Conservation (phyloP, 2,888 invertebrate genomes). For the Troglohyphantes excavatus region DNA sequence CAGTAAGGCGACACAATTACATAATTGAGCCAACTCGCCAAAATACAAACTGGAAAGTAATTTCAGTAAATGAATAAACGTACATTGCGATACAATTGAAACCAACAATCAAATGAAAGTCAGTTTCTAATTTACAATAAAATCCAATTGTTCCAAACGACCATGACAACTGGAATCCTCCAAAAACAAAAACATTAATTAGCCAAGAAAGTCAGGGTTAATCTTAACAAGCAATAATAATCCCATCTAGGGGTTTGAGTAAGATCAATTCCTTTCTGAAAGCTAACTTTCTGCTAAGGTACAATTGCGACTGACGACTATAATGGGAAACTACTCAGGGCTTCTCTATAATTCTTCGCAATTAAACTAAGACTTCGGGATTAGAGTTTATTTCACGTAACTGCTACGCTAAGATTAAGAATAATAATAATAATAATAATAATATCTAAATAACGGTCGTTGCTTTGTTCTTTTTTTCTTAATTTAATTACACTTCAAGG, state of each 20-base stretch:
- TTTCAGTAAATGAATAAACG: too few relatives aligned
- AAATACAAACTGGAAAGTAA: too few relatives aligned
- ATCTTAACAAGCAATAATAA: conserved; percentile 40
- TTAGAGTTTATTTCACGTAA: conserved; percentile 25
- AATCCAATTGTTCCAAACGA: too few relatives aligned
- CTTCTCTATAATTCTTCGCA: conserved; percentile 38
- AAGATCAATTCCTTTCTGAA: conserved; percentile 22
- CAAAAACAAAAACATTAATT: conserved; percentile 21
- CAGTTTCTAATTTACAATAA: too few relatives aligned
- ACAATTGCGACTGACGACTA: conserved; percentile 11
- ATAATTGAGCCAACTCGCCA: too few relatives aligned
- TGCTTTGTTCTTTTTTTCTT: conserved; percentile 1
- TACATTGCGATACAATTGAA: too few relatives aligned
- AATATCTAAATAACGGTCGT: conserved; percentile 34
- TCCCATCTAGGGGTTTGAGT: conserved; percentile 24
- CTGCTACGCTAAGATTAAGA: conserved; percentile 39
- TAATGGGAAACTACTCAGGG: conserved; percentile 59
- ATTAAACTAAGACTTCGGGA: conserved; percentile 62
- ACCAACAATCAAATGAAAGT: too few relatives aligned
- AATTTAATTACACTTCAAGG: conserved; percentile 33
- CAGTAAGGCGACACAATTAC: too few relatives aligned
- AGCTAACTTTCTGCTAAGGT: neutral
- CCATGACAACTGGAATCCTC: too few relatives aligned
- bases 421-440: conserved; percentile 63
- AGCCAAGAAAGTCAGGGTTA: conserved; percentile 23